phyloP scores from a whole-genome alignment of 2,113 vertebrate species.

The Sapajus apella region DNA sequence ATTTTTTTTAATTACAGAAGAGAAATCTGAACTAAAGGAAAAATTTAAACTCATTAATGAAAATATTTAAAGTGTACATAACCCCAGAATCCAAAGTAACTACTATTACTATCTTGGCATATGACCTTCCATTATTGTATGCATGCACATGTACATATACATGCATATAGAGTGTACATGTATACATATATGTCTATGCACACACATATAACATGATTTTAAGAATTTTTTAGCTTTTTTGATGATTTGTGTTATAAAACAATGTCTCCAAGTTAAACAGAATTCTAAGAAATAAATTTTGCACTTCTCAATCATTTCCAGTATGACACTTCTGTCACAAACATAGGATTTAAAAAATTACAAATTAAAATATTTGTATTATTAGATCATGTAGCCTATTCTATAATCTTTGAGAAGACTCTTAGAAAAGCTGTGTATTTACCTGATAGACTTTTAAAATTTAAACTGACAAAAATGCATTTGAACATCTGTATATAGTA shows the following conservation, averaged over 20 bases:
- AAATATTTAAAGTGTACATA: background rate
- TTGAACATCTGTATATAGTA: background rate
- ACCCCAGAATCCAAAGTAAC: background rate
- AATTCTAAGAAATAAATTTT: background rate
- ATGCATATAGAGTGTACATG: background rate
- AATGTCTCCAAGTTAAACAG: background rate
- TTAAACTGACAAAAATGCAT: background rate
- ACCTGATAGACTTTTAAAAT: background rate
- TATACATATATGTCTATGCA: background rate
- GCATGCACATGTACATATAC: background rate
- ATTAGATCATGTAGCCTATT: background rate
- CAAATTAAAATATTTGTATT: background rate
- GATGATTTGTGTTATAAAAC: background rate
- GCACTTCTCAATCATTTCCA: background rate
- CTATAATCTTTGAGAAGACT: background rate
- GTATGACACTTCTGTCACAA: background rate
- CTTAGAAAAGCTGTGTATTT: background rate
- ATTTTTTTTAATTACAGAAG: background rate
- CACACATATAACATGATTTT: background rate
- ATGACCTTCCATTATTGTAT: background rate
- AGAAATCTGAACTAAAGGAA: background rate
- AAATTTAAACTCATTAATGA: background rate
- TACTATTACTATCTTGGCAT: background rate
- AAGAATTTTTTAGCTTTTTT: background rate
- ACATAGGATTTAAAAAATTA: background rate